phyloP scores from a whole-genome alignment of 2,888 invertebrate genomes.

The Mamestra brassicae region DNA sequence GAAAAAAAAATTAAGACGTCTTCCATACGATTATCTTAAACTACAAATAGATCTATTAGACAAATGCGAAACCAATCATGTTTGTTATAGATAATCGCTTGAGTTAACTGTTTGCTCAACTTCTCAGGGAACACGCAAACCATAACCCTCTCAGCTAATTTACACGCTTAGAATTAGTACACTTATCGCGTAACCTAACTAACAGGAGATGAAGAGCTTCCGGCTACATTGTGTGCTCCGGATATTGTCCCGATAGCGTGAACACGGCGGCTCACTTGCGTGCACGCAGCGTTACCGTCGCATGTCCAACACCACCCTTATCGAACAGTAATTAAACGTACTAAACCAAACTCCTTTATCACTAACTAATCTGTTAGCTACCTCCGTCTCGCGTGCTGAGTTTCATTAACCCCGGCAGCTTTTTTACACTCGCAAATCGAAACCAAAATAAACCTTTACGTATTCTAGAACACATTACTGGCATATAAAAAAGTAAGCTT shows the following conservation, averaged over 20 bases:
- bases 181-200: slow-evolving; percentile 40
- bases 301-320: slow-evolving; percentile 54
- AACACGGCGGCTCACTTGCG: slow-evolving; percentile 59
- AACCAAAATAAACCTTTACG: slow-evolving; percentile 33
- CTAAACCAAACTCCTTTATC: slow-evolving; percentile 62
- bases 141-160: slow-evolving; percentile 16
- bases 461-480: slow-evolving; percentile 34
- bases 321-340: slow-evolving; percentile 64
- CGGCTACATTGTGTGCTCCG: slow-evolving; percentile 62
- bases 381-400: slow-evolving; percentile 69
- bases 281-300: slow-evolving; percentile 59
- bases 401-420: slow-evolving; percentile 60
- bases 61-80: slow-evolving; percentile 8
- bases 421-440: slow-evolving; percentile 34
- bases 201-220: slow-evolving; percentile 61
- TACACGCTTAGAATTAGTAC: slow-evolving; percentile 38
- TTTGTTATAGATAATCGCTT: slow-evolving; percentile 26
- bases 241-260: slow-evolving; percentile 62
- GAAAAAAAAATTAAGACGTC: background rate
- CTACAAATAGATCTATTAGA: background rate
- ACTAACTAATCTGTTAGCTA: slow-evolving; percentile 49
- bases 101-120: slow-evolving; percentile 29
- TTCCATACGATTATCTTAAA: background rate
- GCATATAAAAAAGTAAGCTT: slow-evolving; percentile 32
- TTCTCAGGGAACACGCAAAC: slow-evolving; percentile 20